Percentiles rank a stretch among this genome's conserved stretches.
These are phyloP conservation scores for Boloria selene DNA, from an alignment of 2,888 invertebrate genomes.

Conservation along the genomic window DNA sequence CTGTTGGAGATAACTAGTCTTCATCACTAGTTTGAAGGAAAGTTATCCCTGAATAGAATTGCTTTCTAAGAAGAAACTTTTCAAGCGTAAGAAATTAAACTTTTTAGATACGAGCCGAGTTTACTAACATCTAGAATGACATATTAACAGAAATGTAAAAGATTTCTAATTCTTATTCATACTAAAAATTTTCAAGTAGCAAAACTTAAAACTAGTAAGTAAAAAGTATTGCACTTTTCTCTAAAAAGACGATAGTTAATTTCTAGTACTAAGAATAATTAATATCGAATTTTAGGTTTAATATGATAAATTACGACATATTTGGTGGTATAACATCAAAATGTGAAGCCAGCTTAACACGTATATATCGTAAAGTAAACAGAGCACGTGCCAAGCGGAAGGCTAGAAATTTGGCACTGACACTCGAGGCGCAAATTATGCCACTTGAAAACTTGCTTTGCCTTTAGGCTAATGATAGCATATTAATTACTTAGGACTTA, in stretches of 20 bases:
- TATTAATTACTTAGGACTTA: constrained; percentile 1
- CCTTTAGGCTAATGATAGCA: constrained; percentile 21
- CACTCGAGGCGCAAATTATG: constrained; percentile 20
- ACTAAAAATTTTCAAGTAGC: too few relatives aligned
- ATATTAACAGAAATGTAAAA: too few relatives aligned
- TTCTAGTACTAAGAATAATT: too few relatives aligned
- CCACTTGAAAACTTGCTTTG: constrained; percentile 18
- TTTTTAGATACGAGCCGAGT: too few relatives aligned
- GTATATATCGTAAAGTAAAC: constrained; percentile 23
- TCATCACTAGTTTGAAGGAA: constrained; percentile 1
- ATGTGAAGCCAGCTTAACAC: constrained; percentile 11
- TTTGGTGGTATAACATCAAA: constrained; percentile 10
- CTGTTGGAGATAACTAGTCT: constrained; percentile 1
- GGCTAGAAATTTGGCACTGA: constrained; percentile 23
- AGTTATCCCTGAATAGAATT: constrained; percentile 1
- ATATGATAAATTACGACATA: neutral
- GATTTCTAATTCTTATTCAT: too few relatives aligned
- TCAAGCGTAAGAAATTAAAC: neutral
- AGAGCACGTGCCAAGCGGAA: constrained; percentile 23
- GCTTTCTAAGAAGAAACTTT: neutral
- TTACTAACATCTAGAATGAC: too few relatives aligned
- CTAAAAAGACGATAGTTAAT: too few relatives aligned
- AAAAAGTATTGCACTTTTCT: too few relatives aligned
- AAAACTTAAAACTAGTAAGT: too few relatives aligned
- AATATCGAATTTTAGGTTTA: neutral